Conservation (phyloP, 2,113 vertebrate species). For the Myanophis thanlyinensis region DNA sequence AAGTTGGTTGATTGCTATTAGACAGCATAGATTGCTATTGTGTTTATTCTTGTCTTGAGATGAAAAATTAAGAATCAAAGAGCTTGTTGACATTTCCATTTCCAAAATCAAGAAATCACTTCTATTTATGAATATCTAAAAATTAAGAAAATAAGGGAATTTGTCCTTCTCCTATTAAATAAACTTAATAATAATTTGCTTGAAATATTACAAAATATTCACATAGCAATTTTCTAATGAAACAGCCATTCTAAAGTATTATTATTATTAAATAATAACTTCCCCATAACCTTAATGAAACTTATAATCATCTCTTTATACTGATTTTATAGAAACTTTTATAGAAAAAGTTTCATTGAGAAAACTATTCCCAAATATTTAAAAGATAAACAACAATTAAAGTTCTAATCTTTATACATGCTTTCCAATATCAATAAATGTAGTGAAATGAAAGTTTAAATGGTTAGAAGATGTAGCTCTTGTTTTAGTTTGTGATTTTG, state of each 20-base stretch:
- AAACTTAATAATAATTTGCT: not conserved
- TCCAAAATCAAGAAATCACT: not conserved
- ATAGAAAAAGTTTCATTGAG: not conserved
- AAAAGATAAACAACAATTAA: not conserved
- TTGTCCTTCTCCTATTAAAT: not conserved
- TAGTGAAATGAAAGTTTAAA: conserved; percentile 3
- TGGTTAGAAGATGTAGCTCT: conserved; percentile 17
- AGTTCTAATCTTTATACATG: not conserved
- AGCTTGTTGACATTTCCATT: not conserved
- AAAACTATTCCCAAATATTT: not conserved
- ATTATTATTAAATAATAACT: not conserved
- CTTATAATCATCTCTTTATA: not conserved
- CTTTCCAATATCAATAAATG: not conserved
- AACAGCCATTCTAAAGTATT: not conserved
- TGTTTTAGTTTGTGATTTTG: conserved; percentile 8
- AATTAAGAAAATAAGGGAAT: not conserved
- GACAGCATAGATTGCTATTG: not conserved
- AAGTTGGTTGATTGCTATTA: not conserved
- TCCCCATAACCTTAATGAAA: not conserved
- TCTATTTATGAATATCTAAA: not conserved
- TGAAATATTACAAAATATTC: not conserved
- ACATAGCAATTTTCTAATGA: not conserved
- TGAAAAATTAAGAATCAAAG: not conserved
- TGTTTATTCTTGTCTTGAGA: not conserved
- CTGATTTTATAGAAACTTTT: not conserved